A percentile compares a stretch with the other conserved stretches of the same genome.
These are phyloP conservation scores for Anolis carolinensis DNA, from an alignment of 2,113 vertebrate genomes.

Conservation along the genomic window DNA sequence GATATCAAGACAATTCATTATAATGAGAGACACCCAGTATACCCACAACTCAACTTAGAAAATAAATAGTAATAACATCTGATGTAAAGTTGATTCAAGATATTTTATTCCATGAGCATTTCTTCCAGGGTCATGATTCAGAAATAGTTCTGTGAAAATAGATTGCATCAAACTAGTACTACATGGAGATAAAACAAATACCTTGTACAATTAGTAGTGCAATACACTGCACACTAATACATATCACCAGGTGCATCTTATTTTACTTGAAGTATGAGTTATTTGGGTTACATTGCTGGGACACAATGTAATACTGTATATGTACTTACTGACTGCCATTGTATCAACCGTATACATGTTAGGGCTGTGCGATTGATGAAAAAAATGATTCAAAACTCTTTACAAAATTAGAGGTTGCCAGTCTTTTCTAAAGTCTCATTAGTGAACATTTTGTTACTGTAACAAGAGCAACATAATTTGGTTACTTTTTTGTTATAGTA, in stretches of 20 bases:
- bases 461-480: no score
- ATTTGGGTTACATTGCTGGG: no score
- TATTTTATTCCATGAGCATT: neutral
- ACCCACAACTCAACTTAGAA: slow-evolving; percentile 2
- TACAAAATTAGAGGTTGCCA: no score
- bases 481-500: no score
- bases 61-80: neutral
- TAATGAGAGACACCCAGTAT: slow-evolving; percentile 14
- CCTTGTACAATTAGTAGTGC: neutral
- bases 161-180: neutral
- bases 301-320: no score
- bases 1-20: slow-evolving; percentile 43
- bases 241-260: neutral
- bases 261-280: no score
- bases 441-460: no score
- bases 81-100: neutral
- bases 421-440: no score
- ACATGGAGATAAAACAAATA: neutral
- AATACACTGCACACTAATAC: neutral
- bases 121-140: neutral
- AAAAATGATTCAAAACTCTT: no score
- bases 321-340: no score
- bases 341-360: no score
- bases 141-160: neutral
- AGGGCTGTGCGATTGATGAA: no score